These are phyloP conservation scores for Pharmacophagus antenor DNA, from an alignment of 2,888 invertebrate genomes.

Conservation along the genomic window DNA sequence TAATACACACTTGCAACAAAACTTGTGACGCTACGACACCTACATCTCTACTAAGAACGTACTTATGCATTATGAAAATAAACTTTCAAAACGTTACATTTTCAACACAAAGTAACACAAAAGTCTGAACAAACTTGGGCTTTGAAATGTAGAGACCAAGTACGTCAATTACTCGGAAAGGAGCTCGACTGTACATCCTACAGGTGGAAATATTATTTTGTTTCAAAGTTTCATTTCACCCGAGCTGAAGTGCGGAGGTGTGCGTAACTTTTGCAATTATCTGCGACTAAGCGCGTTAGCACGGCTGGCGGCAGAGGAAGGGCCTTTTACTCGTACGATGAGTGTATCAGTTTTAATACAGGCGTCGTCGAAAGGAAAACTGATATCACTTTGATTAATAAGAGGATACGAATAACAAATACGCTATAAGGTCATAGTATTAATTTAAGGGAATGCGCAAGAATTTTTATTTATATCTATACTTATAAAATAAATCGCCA, in stretches of 20 bases:
- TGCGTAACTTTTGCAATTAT: constrained; percentile 25
- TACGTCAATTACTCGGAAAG: constrained; percentile 20
- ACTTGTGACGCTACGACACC: too few species aligned
- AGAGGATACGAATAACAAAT: too few species aligned
- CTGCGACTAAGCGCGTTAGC: constrained; percentile 16
- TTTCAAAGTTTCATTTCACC: constrained; percentile 21
- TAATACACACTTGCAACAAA: too few species aligned
- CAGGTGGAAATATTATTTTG: constrained; percentile 23
- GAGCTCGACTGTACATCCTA: constrained; percentile 12
- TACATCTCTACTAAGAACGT: not conserved
- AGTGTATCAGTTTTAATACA: constrained; percentile 10
- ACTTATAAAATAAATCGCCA: too few species aligned
- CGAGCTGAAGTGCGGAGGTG: constrained; percentile 4
- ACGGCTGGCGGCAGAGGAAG: constrained; percentile 2
- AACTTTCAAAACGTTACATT: not conserved
- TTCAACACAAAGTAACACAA: constrained; percentile 6
- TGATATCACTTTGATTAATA: not conserved
- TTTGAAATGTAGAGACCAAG: constrained; percentile 19
- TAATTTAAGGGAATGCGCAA: too few species aligned
- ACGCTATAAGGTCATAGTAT: too few species aligned
- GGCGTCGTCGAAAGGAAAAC: not conserved
- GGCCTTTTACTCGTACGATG: not conserved
- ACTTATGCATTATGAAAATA: not conserved
- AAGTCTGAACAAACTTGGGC: constrained; percentile 10
- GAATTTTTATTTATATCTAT: too few species aligned